Evolutionary conservation across 1,140 invertebrate genomes (phyloP).

Genomic region (Delia radicum): DNA sequence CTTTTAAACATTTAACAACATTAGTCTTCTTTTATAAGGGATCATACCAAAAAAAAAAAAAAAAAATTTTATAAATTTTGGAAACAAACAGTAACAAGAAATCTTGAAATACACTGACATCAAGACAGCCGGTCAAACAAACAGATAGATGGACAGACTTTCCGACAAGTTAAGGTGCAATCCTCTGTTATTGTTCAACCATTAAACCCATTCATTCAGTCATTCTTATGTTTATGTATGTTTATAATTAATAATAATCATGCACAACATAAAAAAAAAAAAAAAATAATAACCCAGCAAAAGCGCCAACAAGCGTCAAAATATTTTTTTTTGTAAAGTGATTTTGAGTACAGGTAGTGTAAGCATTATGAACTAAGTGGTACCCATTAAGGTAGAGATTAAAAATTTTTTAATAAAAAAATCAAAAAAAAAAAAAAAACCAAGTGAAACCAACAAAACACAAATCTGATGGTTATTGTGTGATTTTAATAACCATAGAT

Average conservation of each 20-base stretch:
- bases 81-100: too few species aligned
- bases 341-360: background rate
- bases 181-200: background rate
- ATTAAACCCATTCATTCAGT: background rate
- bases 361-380: background rate
- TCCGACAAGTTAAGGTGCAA: background rate
- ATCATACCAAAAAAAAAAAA: background rate
- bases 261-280: background rate
- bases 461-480: background rate
- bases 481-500: background rate
- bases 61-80: too few species aligned
- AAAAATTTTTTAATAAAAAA: background rate
- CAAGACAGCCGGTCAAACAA: background rate
- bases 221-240: background rate
- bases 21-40: too few species aligned
- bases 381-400: background rate
- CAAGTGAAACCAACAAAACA: background rate
- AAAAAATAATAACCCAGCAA: background rate
- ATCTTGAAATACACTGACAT: too few species aligned
- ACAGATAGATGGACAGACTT: background rate
- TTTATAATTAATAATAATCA: background rate
- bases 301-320: background rate
- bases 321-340: background rate
- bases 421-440: background rate
- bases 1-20: too few species aligned